phyloP scores from a whole-genome alignment of 2,113 vertebrate species.

The Oenanthe oenanthe region DNA sequence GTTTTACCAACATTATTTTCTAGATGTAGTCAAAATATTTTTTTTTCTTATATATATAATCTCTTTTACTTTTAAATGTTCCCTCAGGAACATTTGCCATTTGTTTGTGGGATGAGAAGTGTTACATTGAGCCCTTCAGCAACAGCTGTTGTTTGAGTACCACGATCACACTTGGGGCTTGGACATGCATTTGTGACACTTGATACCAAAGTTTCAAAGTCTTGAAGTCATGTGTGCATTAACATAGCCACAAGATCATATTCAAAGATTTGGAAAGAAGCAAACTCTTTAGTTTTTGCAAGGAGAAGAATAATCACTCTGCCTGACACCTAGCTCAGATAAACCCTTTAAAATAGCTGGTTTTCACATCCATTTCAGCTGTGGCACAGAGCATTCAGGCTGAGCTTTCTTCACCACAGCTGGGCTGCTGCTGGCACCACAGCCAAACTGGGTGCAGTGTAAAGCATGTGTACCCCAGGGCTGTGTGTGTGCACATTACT shows the following conservation, averaged over 20 bases:
- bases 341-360: background rate
- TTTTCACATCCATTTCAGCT: background rate
- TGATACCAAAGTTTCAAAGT: background rate
- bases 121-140: background rate
- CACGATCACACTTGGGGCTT: background rate
- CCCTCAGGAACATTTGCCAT: background rate
- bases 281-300: background rate
- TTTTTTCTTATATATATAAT: background rate
- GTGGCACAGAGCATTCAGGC: background rate
- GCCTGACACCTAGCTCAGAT: background rate
- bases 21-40: background rate
- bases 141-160: background rate
- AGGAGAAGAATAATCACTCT: background rate
- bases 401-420: background rate
- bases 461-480: fast-evolving
- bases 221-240: background rate
- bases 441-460: background rate
- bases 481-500: no score
- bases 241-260: background rate
- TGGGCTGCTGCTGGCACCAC: background rate
- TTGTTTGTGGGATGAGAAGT: background rate
- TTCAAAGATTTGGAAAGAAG: background rate
- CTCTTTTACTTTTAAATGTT: background rate
- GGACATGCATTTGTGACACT: background rate
- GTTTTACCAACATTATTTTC: background rate